These are phyloP conservation scores for Athene noctua DNA, from an alignment of 2,113 vertebrate genomes.

Conservation along the genomic window DNA sequence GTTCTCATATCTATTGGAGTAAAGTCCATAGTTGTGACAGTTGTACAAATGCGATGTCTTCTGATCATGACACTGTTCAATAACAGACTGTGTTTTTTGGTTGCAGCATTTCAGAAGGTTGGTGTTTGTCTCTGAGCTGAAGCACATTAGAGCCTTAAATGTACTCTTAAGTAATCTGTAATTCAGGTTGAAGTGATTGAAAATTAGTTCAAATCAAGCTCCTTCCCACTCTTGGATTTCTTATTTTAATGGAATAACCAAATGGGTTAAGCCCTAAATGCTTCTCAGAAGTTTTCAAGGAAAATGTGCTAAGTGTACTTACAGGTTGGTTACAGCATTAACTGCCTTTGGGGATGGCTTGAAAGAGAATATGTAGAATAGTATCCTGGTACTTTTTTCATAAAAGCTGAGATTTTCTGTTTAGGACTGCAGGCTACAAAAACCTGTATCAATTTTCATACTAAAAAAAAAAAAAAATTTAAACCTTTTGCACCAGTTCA, in stretches of 20 bases:
- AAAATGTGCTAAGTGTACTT: not conserved
- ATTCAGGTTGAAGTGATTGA: not conserved
- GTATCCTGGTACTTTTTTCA: not conserved
- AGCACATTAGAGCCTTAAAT: not conserved
- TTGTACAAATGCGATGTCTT: not conserved
- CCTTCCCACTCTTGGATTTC: not conserved
- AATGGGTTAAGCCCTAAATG: not conserved
- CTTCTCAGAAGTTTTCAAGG: not conserved
- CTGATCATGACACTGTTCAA: not conserved
- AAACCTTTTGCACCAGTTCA: not conserved
- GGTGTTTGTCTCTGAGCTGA: not conserved
- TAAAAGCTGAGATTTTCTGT: not conserved
- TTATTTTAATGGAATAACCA: not conserved
- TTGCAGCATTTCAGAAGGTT: not conserved
- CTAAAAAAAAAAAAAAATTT: not conserved
- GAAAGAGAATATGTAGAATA: not conserved
- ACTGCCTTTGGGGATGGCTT: not conserved
- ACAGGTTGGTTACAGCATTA: not conserved
- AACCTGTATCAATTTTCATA: not conserved
- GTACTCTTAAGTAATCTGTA: not conserved
- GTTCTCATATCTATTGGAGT: not conserved
- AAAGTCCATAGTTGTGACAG: not conserved
- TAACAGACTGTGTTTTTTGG: not conserved
- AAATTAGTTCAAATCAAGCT: not conserved
- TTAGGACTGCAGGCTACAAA: not conserved